These are phyloP conservation scores for Channa striata DNA, from an alignment of 2,797 vertebrate genomes.

Conservation along the genomic window DNA sequence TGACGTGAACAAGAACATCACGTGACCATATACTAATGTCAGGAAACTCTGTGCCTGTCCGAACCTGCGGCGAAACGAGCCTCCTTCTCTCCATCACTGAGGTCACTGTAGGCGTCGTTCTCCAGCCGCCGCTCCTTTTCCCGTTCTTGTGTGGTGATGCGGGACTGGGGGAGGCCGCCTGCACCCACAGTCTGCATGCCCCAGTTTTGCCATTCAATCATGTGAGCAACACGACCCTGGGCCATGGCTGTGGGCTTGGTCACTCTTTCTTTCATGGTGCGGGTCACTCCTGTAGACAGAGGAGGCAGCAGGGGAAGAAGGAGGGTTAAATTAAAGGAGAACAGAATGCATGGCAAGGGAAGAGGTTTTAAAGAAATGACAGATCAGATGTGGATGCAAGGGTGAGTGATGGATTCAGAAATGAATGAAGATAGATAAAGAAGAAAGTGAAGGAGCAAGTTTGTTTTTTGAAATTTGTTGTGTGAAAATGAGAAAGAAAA, in stretches of 20 bases:
- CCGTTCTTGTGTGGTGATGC: conserved; percentile 88
- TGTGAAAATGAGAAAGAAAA: conserved; percentile 28
- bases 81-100: conserved; percentile 98
- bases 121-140: conserved; percentile 86
- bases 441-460: conserved; percentile 11
- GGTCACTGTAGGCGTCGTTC: conserved; percentile 95
- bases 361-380: neutral
- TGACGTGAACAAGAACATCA: conserved; percentile 14
- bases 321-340: conserved; percentile 9
- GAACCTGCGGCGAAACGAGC: conserved; percentile 96
- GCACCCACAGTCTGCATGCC: conserved; percentile 90
- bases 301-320: conserved; percentile 16
- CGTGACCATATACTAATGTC: conserved; percentile 30
- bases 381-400: conserved; percentile 4
- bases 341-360: neutral
- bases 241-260: conserved; percentile 98
- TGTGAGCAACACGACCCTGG: conserved; percentile 96
- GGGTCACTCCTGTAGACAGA: conserved; percentile 87
- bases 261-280: conserved; percentile 98
- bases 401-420: neutral
- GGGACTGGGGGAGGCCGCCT: conserved; percentile 83
- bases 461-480: conserved; percentile 9
- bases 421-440: neutral
- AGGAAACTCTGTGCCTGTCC: conserved; percentile 12
- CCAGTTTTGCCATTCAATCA: conserved; percentile 99